Percentiles rank a stretch among this genome's conserved stretches.
Evolutionary conservation across 2,113 vertebrate genomes (phyloP).

Genomic region (Pipra filicauda): DNA sequence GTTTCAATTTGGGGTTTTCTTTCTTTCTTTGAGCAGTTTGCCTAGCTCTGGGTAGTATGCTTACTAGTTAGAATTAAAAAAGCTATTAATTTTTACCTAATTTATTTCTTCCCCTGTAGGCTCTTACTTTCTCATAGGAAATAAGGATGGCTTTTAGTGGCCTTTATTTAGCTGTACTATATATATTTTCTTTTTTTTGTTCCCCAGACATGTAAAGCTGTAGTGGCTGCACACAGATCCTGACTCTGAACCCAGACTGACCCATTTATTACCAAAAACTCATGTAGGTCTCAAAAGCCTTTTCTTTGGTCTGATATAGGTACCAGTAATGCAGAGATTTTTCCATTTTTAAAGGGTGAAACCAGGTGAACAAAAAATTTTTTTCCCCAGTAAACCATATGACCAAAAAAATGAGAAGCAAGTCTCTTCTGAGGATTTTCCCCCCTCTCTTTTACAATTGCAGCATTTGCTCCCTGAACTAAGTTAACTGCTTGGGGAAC

Average conservation of each 20-base stretch:
- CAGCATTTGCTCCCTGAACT: background rate
- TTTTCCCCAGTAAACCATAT: background rate
- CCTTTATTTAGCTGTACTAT: background rate
- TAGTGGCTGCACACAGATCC: background rate
- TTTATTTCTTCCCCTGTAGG: slow-evolving; percentile 28
- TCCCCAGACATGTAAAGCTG: background rate
- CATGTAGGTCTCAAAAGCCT: background rate
- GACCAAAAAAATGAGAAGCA: background rate
- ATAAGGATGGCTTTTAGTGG: background rate
- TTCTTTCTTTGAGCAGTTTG: background rate
- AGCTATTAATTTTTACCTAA: slow-evolving; percentile 56
- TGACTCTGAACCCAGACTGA: background rate
- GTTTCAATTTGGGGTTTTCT: background rate
- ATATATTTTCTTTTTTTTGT: background rate
- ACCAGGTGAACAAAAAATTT: background rate
- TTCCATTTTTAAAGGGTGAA: background rate
- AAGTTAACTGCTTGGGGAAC: background rate
- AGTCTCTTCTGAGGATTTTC: background rate
- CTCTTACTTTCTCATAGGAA: background rate
- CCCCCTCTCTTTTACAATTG: background rate
- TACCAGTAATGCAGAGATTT: background rate
- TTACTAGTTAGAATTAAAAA: slow-evolving; percentile 50
- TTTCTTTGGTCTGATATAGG: background rate
- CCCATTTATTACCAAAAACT: background rate
- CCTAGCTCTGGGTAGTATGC: slow-evolving; percentile 27